phyloP scores from a whole-genome alignment of 2,888 invertebrate genomes.

The Metellina segmentata region DNA sequence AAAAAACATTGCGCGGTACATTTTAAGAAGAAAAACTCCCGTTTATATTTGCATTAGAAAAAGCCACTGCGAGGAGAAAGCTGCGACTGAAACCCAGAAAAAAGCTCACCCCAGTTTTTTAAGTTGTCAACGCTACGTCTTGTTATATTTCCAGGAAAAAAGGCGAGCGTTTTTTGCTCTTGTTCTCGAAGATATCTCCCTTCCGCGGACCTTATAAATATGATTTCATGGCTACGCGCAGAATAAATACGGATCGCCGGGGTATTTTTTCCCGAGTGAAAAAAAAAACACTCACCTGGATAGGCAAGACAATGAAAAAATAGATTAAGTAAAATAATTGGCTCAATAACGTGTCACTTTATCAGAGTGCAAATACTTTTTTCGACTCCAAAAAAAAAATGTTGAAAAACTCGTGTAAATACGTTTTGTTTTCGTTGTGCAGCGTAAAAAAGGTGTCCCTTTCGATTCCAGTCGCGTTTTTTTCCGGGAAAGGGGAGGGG shows the following conservation, averaged over 20 bases:
- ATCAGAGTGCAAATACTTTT: conserved; percentile 1
- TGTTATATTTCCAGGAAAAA: background rate
- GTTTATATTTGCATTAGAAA: background rate
- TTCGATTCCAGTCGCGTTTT: background rate
- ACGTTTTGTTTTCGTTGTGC: background rate
- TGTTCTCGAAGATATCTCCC: background rate
- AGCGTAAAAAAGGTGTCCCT: background rate
- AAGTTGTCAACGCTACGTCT: background rate
- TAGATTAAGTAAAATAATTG: background rate
- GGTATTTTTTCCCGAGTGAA: background rate
- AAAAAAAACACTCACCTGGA: background rate
- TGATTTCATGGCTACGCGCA: background rate
- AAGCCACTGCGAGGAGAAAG: background rate
- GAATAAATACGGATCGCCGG: background rate
- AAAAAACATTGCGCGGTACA: background rate
- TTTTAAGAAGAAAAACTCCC: background rate
- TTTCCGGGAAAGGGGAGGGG: too few species aligned
- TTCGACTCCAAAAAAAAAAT: background rate
- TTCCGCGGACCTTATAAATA: background rate
- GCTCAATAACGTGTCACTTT: background rate
- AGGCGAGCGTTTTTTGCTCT: background rate
- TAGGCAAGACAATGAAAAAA: background rate
- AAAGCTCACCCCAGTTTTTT: background rate
- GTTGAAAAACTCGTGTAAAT: background rate
- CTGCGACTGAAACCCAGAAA: background rate